A percentile compares a stretch with the other conserved stretches of the same genome.
phyloP scores from a whole-genome alignment of 92 coral and sea anemone genomes.

The Zoanthus solanderi region DNA sequence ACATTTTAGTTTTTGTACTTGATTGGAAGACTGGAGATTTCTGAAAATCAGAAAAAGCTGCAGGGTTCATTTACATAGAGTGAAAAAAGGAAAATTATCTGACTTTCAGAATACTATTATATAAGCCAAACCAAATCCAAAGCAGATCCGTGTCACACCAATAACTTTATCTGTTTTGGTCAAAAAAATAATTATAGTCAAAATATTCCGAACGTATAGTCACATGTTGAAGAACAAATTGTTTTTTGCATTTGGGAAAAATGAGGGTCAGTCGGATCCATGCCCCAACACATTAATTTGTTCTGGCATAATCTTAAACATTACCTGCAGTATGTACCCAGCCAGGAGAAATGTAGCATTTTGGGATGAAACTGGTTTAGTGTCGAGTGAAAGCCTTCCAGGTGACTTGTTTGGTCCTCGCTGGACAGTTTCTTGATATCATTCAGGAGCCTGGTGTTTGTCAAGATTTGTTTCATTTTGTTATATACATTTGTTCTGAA shows the following conservation, averaged over 20 bases:
- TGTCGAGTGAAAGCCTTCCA: constrained; percentile 1
- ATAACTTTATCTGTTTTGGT: not conserved
- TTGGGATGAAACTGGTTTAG: constrained; percentile 5
- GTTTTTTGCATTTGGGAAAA: too few relatives aligned
- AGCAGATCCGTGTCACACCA: too few relatives aligned
- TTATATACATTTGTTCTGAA: not conserved
- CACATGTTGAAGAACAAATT: too few relatives aligned
- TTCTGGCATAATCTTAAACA: not conserved
- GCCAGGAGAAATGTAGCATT: not conserved
- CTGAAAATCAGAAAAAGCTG: not conserved
- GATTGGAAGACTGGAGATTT: not conserved
- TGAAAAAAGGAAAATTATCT: not conserved
- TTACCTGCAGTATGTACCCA: constrained; percentile 9
- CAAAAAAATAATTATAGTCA: not conserved
- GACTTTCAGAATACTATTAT: not conserved
- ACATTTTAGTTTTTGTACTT: not conserved
- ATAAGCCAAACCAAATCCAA: too few relatives aligned
- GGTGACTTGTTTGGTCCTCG: not conserved
- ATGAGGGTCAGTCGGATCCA: too few relatives aligned
- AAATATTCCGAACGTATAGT: not conserved
- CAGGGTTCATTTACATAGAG: not conserved
- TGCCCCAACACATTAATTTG: too few relatives aligned
- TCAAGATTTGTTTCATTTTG: not conserved
- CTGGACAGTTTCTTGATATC: not conserved
- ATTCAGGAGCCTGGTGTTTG: not conserved